Evolutionary conservation across 2,797 vertebrate genomes (phyloP), one percentile per base, ranked within the genome.

Genomic region (Gallinago nigripennis): DNA sequence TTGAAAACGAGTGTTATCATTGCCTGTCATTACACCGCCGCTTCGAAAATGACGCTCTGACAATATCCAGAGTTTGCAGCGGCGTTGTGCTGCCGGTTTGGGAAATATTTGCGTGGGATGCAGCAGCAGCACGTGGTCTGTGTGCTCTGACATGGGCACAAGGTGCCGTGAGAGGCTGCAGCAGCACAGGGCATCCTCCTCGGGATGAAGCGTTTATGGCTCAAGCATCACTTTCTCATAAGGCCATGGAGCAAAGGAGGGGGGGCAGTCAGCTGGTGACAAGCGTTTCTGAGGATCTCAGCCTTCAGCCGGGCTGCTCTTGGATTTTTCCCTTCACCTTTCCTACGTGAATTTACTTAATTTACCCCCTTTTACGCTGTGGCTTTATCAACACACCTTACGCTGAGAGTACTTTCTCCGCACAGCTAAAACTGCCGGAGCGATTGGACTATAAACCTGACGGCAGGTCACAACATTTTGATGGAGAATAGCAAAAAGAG

Each of bases 161-260:
- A 60, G 30, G 46, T 82, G 58, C 33, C 1, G 0, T 16, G 37
- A 76, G 77, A 58, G 33, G 23, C 54, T 76, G 25, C 85, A 91
- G 54, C 39, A 70, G 21, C 8, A 1, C 16, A 3, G 56, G 18
- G n/a, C 33, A 75, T 78, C 69, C 37, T 69, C 66, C 57, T 53
- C 2, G 1, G 27, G 11, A 35, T 82, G 71, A 76, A 87, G 68
- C 3, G 1, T 28, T 65, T 73, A 43, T 7, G 10, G 63, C 45
- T 71, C 11, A 45, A 48, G 33, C 0, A 2, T 50, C 4, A 0
- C 37, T 72, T 83, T 81, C 75, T 69, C 12, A 1, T 43, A 43
- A 83, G 21, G 35, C 56, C n/a, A 21, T 0, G 0, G 43, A 81
- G 69, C 33, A 78, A 35, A 78, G 63, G 35, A 65, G 19, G 16